Base-by-base conservation (phyloP, 2,888 invertebrate species). In the Rutpela maculata region DNA sequence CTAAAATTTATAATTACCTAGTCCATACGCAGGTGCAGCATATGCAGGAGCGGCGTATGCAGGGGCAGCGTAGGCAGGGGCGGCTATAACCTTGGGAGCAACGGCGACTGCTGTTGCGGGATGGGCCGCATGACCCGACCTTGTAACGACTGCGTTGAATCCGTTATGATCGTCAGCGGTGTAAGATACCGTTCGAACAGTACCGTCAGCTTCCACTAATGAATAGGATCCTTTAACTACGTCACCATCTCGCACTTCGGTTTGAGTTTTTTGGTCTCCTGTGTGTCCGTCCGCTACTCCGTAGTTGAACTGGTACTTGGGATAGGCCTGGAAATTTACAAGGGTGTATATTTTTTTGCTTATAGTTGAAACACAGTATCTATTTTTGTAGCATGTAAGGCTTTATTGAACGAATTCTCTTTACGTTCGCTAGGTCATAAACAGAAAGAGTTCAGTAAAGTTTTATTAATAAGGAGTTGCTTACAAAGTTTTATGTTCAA, bases 291-390 rank as follows among this genome's bases (percentile, higher is more conserved):
- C 92, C 5, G 92, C 91, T 69, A 93, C 92, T 38, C 92, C 91
- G 80, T 93, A 92, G 84, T 92, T 91, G 84, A 92, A 92, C 85
- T 92, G 91, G 84, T 93, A 92, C 88, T 92, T 92, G 26, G 93
- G 92, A 83, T 92, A 92, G 0, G 91, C 88, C 89, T 89, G 73
- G 62, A 83, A 85, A 85, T 43, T 1, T 57, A 26, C 4, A 26
- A 26, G n/a, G n/a, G 4, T 26, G 22, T 3, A 26, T 26, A 26
- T 26, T 26, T 26, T 26, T 26, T 1, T 26, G 22, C 4, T 26
- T 26, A 26, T 26, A 26, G 22, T 26, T 26, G 22, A 4, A 26
- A 26, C 1, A 26, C 2, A 26, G n/a, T n/a, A n/a, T n/a, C n/a
- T n/a, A n/a, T n/a, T n/a, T n/a, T n/a, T n/a, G n/a, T n/a, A n/a